Evolutionary conservation across 1,140 invertebrate genomes (phyloP).

Genomic region (Sarcophaga peregrina): DNA sequence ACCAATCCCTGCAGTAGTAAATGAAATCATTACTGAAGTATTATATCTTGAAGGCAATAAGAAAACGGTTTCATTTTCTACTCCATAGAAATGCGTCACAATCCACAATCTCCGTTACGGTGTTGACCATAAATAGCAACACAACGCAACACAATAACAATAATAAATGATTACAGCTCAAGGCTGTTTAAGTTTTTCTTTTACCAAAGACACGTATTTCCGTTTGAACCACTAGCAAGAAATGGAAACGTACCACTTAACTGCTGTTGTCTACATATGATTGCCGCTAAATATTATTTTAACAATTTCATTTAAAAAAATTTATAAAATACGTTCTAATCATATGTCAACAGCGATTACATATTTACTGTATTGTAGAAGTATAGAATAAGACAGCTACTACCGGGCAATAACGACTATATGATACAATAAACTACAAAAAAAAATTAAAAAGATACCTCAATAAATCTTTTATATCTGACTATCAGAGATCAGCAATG

Average conservation of each 20-base stretch:
- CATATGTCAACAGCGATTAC: conserved; percentile 3
- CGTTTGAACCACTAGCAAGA: not conserved
- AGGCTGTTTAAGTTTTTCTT: not conserved
- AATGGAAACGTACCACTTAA: not conserved
- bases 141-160: not conserved
- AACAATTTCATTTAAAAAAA: not conserved
- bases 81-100: not conserved
- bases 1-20: too few relatives aligned
- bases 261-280: not conserved
- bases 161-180: not conserved
- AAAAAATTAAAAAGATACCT: not conserved
- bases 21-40: too few relatives aligned
- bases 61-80: not conserved
- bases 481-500: too few relatives aligned
- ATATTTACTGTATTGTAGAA: not conserved
- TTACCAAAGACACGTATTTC: not conserved
- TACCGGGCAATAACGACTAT: not conserved
- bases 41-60: not conserved
- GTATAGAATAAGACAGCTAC: not conserved
- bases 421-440: not conserved
- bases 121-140: not conserved
- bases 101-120: not conserved
- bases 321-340: not conserved
- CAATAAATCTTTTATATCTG: not conserved
- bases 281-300: not conserved